Evolutionary conservation across 2,797 vertebrate genomes (phyloP).

Genomic region (Ispidina lecontei): DNA sequence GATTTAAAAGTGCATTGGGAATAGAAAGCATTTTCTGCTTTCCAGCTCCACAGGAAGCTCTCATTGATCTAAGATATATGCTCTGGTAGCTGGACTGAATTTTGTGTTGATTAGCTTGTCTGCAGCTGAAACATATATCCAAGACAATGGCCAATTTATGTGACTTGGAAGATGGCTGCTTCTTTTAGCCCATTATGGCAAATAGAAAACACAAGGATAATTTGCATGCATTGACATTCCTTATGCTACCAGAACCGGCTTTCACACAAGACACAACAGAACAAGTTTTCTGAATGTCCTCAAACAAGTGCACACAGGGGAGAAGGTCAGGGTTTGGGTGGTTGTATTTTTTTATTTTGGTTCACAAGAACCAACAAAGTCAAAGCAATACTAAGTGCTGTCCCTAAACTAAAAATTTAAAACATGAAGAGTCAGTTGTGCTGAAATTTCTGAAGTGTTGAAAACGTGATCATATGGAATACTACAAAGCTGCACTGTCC

Average conservation of each 20-base stretch:
- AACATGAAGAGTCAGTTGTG: background rate
- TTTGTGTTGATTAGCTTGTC: background rate
- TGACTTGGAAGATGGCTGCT: background rate
- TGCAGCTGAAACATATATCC: background rate
- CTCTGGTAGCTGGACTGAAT: background rate
- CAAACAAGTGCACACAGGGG: background rate
- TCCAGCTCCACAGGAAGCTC: background rate
- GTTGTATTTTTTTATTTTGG: background rate
- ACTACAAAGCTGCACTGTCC: background rate
- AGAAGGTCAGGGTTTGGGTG: background rate
- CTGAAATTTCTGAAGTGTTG: background rate
- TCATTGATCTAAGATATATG: background rate
- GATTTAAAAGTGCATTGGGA: background rate
- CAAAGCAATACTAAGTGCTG: background rate
- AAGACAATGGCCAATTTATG: background rate
- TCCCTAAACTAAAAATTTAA: background rate
- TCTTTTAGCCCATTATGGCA: background rate
- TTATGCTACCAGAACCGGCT: background rate
- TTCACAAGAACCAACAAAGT: background rate
- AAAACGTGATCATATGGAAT: background rate
- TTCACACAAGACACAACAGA: background rate
- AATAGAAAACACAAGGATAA: slow-evolving; percentile 2
- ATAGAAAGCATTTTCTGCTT: background rate
- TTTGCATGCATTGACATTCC: background rate
- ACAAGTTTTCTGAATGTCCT: background rate